Base-by-base conservation (phyloP, 2,113 vertebrate species). In the Notothenia rossii region DNA sequence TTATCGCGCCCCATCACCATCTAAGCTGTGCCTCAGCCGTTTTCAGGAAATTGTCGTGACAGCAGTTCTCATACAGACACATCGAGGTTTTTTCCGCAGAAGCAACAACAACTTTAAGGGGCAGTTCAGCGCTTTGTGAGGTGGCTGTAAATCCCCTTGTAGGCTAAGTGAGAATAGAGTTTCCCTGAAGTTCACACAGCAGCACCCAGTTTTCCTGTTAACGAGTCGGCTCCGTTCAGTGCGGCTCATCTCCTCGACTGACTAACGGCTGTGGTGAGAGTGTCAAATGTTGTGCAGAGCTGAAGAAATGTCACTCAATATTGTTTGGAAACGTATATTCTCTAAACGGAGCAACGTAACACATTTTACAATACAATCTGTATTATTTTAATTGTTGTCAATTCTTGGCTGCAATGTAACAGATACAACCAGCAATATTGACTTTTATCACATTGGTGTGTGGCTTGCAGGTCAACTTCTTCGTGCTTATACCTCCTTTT, bases 71-170 rank as follows among this genome's bases (percentile, higher is more conserved):
- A 66, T 43, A 18, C 3, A 59, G 18, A 40, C 7, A 1, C 14
- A 6, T 4, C 0, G 3, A 25, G 58, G 83, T 75, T 46, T 73
- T 89, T 90, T 73, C 85, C 87, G 4, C 40, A 1, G n/a, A 10
- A 10, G 12, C 10, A 12, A 56, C 10, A 12, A 56, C 43, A 40
- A 13, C 5, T 2, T 36, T 7, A 17, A 25, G 22, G 51, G 60
- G 33, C 49, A 58, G 5, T 9, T 64, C 7, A 1, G 45, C 15
- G 7, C 8, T 7, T 5, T 69, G 83, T 81, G 74, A 80, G 65
- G n/a, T 74, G 77, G 54, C 68, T 49, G 82, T 91, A 50, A 91
- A 91, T 85, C 77, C 91, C 87, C 80, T 55, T 3, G 10, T 72
- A 45, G 15, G 5, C 36, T 40, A 40, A 40, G 17, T 84, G 20